Base-by-base conservation (phyloP, 2,113 vertebrate genomes). In the Nesoenas mayeri region DNA sequence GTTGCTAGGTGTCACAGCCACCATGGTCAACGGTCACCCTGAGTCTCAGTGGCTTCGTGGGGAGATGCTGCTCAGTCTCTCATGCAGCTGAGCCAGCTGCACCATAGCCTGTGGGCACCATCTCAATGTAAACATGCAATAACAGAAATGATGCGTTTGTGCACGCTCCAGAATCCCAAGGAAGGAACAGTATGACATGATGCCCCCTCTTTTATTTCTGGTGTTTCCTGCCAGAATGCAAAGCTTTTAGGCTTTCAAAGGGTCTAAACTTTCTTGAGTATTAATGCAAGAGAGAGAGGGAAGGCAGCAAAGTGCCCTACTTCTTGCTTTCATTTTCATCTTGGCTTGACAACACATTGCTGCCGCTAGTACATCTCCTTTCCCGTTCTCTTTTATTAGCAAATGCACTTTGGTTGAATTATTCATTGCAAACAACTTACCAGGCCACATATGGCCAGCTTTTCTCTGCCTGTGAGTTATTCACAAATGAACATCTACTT, bases 331-430 rank as follows among this genome's bases (percentile, higher is more conserved):
- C 75, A 25, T 86, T 93, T 67, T 60, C 60, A 22, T 64, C 83
- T 83, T 86, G 91, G 77, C 92, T 79, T 84, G 60, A 81, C 72
- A 74, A 67, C 64, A 9, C 58, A 1, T 15, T 38, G 47, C 79
- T 74, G 91, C 91, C 5, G 0, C 79, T 42, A 88, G 86, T 65
- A 42, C 72, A 67, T 84, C 88, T 80, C 91, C 62, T 67, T 74
- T 60, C 60, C 57, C 2, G 0, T 65, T 72, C 86, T 50, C 73
- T 89, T 87, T 82, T 79, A 91, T 79, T 73, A 93, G 48, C 22
- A 91, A 94, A 94, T 89, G 85, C 85, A 93, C 78, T 97, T 79
- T 61, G 78, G 13, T 44, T 96, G 94, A 95, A 95, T 95, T 92
- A 95, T 94, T 96, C 50, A 90, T 88, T 36, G 54, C 54, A 85